phyloP scores from a whole-genome alignment of 2,797 vertebrate genomes.

The Leptoclinus maculatus region DNA sequence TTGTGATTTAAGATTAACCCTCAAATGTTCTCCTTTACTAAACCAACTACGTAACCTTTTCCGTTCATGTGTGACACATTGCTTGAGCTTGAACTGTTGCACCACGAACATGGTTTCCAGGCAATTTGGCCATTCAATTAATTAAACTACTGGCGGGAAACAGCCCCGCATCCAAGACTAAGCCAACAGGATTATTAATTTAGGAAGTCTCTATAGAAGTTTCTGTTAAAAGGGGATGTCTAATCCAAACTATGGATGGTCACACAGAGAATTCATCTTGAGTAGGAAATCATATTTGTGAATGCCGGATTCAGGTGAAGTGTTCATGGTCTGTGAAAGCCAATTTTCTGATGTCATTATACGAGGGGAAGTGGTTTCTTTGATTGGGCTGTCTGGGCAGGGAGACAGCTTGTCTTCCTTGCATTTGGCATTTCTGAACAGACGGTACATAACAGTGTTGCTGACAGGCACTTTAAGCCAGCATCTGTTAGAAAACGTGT shows the following conservation, averaged over 20 bases:
- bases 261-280: constrained; percentile 53
- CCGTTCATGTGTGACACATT: constrained; percentile 47
- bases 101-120: constrained; percentile 42
- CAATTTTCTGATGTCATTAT: constrained; percentile 71
- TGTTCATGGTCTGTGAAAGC: constrained; percentile 61
- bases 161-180: constrained; percentile 43
- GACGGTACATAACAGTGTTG: constrained; percentile 71
- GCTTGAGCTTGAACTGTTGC: constrained; percentile 39
- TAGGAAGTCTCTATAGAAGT: constrained; percentile 35
- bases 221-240: constrained; percentile 48
- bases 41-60: constrained; percentile 25
- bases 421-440: constrained; percentile 78
- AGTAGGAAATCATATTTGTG: constrained; percentile 55
- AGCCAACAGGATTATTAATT: constrained; percentile 61
- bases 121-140: constrained; percentile 55
- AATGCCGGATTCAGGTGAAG: constrained; percentile 50
- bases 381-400: constrained; percentile 75
- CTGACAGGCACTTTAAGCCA: constrained; percentile 76
- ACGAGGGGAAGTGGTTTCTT: constrained; percentile 65
- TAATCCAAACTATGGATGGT: constrained; percentile 43
- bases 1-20: constrained; percentile 1
- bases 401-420: constrained; percentile 74
- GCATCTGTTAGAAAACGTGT: constrained; percentile 79
- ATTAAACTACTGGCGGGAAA: constrained; percentile 53
- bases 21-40: constrained; percentile 5